These are phyloP conservation scores for Automeris io DNA, from an alignment of 2,888 invertebrate species.

Conservation along the genomic window DNA sequence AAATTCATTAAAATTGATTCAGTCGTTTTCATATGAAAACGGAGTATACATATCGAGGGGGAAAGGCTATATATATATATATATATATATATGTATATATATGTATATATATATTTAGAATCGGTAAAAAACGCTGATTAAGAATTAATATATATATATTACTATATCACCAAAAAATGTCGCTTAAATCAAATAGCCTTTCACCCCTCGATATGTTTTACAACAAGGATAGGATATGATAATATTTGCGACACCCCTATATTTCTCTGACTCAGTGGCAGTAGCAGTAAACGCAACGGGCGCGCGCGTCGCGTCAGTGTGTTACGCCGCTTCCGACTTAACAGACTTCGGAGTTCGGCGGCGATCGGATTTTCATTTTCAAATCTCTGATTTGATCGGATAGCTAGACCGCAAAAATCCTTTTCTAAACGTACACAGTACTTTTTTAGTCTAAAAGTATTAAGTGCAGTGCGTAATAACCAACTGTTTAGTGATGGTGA, in stretches of 20 bases:
- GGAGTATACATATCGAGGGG: too few relatives aligned
- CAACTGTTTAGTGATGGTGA: constrained; percentile 21
- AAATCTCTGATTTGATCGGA: constrained; percentile 31
- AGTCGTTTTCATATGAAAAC: too few relatives aligned
- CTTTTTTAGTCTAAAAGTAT: constrained; percentile 52
- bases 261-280: constrained; percentile 55
- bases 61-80: too few relatives aligned
- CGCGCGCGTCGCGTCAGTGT: constrained; percentile 47
- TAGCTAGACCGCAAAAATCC: constrained; percentile 19
- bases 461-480: constrained; percentile 33
- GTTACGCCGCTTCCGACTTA: constrained; percentile 52
- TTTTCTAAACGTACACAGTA: constrained; percentile 37
- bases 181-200: too few relatives aligned
- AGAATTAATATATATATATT: too few relatives aligned
- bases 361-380: constrained; percentile 31
- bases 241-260: constrained; percentile 64
- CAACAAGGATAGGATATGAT: too few relatives aligned
- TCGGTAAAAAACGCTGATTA: too few relatives aligned
- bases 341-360: constrained; percentile 40
- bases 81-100: too few relatives aligned
- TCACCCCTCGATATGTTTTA: too few relatives aligned
- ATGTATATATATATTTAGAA: too few relatives aligned
- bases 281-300: constrained; percentile 18
- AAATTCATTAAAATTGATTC: too few relatives aligned
- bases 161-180: too few relatives aligned